Base-by-base conservation (phyloP, 2,113 vertebrate genomes). In the Rhegmatorhina hoffmannsi region DNA sequence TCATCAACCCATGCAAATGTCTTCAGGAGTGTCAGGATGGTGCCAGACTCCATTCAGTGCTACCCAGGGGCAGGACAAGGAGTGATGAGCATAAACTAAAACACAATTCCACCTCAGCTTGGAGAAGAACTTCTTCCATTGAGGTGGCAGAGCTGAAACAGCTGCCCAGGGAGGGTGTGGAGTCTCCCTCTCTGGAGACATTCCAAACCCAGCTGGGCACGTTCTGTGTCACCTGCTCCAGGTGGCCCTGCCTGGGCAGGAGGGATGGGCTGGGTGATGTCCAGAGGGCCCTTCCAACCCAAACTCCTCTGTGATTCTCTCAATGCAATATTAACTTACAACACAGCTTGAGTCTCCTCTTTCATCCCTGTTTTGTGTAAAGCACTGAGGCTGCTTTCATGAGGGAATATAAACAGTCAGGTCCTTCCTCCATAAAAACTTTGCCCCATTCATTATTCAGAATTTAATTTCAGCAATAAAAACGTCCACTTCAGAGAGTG, bases 91-190 rank as follows among this genome's bases (percentile, higher is more conserved):
- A 6, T 9, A 6, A 47, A 31, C 34, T 6, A 59, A 34, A 76
- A 6, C 40, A 64, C 15, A 31, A 17, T 53, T 60, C 19, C 5
- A 0, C 21, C 49, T 72, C 50, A 31, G 0, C 5, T 0, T 19
- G 44, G 72, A 59, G 36, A 8, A 16, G 52, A 89, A 25, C 3
- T 10, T 8, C 19, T 78, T 31, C 60, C 52, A 0, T 24, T 60
- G 77, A 38, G 33, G 68, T 33, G 33, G 23, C 77, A 74, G 44
- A 67, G 59, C 43, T 88, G 76, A n/a, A 21, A 2, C 7, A 73
- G 49, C 85, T 72, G 43, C 67, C 56, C 25, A 17, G 67, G 31
- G 43, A 8, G 50, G 67, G 2, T 1, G 2, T 23, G 68, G 26
- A 16, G 36, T 67, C 1, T 59, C 36, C 50, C 14, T 50, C 17